Percentiles rank a stretch among this genome's conserved stretches.
Conservation (phyloP, 2,797 vertebrate species). For the Salmo trutta region DNA sequence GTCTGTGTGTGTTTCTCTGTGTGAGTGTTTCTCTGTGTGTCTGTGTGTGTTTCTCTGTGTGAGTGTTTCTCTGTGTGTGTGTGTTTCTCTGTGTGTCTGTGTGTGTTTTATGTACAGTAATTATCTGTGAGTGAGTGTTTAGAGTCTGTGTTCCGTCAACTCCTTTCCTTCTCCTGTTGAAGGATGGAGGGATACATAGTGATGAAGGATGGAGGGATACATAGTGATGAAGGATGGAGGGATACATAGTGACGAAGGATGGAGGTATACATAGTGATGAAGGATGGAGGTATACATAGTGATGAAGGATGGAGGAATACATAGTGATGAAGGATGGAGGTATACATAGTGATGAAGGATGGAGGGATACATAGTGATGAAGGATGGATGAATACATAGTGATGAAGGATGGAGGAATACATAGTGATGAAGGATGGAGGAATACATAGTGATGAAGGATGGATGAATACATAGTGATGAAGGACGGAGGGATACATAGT, state of each 20-base stretch:
- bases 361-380: too few relatives aligned
- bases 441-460: too few relatives aligned
- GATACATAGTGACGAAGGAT: background rate
- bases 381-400: too few relatives aligned
- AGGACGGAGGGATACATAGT: too few relatives aligned
- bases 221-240: background rate
- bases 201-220: background rate
- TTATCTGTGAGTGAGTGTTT: slow-evolving; percentile 3
- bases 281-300: background rate
- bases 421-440: too few relatives aligned
- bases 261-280: background rate
- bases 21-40: slow-evolving; percentile 4
- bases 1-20: background rate
- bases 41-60: background rate
- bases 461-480: too few relatives aligned
- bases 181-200: background rate
- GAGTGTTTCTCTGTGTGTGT: too few relatives aligned
- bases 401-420: too few relatives aligned
- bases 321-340: too few relatives aligned
- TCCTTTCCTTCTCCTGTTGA: background rate
- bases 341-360: too few relatives aligned
- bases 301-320: too few relatives aligned
- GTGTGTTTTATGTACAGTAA: background rate
- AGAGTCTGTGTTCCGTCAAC: background rate
- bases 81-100: background rate